A percentile compares a stretch with the other conserved stretches of the same genome.
These are phyloP conservation scores for Rhea pennata DNA, from an alignment of 2,113 vertebrate genomes.

Conservation along the genomic window DNA sequence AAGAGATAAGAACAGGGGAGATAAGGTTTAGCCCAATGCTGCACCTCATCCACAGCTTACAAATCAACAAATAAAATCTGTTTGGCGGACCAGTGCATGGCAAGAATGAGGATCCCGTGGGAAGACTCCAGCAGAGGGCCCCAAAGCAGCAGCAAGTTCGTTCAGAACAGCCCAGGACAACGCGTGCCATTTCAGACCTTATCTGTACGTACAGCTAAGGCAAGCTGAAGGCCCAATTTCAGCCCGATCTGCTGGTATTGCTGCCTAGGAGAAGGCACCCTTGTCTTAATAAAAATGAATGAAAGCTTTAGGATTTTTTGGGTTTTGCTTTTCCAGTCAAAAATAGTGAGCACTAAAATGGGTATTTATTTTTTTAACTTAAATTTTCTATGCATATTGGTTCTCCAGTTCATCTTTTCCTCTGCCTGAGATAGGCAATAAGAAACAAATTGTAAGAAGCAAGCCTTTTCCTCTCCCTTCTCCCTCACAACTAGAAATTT, in stretches of 20 bases:
- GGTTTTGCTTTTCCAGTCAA: not conserved
- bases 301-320: not conserved
- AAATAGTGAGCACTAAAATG: not conserved
- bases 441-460: not conserved
- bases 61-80: not conserved
- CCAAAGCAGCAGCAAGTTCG: not conserved
- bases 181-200: rapidly evolving
- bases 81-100: not conserved
- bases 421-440: not conserved
- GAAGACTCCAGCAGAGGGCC: slow-evolving; percentile 57
- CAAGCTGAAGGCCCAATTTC: not conserved
- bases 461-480: not conserved
- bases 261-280: not conserved
- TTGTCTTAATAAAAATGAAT: not conserved
- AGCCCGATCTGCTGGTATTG: not conserved
- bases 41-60: not conserved
- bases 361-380: not conserved
- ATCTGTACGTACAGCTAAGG: not conserved
- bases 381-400: not conserved
- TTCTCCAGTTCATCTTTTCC: not conserved
- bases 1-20: not conserved
- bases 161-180: not conserved
- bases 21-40: not conserved
- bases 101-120: not conserved
- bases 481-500: not conserved